Evolutionary conservation across 92 coral and sea anemone species (phyloP).

Genomic region (Umimayanthus chanpuru): DNA sequence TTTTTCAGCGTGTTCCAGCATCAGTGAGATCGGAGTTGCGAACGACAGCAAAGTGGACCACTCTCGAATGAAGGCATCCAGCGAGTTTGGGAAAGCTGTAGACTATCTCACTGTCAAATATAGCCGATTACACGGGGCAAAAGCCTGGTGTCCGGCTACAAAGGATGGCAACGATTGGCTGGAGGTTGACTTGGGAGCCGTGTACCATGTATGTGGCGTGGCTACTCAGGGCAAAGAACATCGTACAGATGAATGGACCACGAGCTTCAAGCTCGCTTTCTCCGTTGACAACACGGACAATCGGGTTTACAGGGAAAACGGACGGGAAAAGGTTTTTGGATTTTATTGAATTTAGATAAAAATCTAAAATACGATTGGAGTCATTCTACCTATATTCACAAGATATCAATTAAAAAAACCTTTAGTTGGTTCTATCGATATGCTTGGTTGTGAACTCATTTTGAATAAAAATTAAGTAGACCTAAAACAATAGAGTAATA

Average conservation of each 20-base stretch:
- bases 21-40: conserved; percentile 54
- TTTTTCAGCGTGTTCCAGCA: conserved; percentile 48
- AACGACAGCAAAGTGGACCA: conserved; percentile 45
- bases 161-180: conserved; percentile 44
- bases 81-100: conserved; percentile 54
- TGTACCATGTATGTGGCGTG: conserved; percentile 64
- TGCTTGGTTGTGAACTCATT: not conserved
- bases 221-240: conserved; percentile 68
- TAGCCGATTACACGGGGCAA: conserved; percentile 60
- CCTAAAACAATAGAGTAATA: too few relatives aligned
- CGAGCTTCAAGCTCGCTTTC: conserved; percentile 50
- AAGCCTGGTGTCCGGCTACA: conserved; percentile 67
- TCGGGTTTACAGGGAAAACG: conserved; percentile 32
- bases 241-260: conserved; percentile 51
- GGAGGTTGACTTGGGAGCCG: conserved; percentile 66
- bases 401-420: too few relatives aligned
- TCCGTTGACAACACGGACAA: conserved; percentile 52
- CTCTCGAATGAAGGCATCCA: conserved; percentile 53
- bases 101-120: conserved; percentile 61
- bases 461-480: too few relatives aligned
- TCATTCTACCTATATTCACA: not conserved
- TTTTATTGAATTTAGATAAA: not conserved
- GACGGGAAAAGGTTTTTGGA: conserved; percentile 22
- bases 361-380: not conserved
- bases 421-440: not conserved